Evolutionary conservation across 2,113 vertebrate species (phyloP), one percentile per base, ranked within the genome.

Genomic region (Microcebus griseorufus): DNA sequence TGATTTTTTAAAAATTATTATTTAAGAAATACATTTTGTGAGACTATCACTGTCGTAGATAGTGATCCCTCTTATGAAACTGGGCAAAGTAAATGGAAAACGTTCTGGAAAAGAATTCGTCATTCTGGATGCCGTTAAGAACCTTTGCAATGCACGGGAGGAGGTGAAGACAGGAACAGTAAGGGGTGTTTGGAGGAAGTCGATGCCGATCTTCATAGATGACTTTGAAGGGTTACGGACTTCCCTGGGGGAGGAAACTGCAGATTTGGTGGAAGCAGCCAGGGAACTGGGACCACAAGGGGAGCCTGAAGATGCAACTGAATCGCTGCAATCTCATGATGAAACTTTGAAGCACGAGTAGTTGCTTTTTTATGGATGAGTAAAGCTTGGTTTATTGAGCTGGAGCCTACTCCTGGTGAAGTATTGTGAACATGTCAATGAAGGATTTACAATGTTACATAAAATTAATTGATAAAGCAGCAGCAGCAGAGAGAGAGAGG

Each of bases 31-130:
- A 70, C 5, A 70, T 23, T 39, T 70, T 22, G 18, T 70, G 10
- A 22, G n/a, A n/a, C 2, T 2, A 6, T 39, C 5, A n/a, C 9
- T 11, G 20, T 18, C 4, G 2, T 20, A 23, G 69, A 37, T 23
- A 70, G 69, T 70, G 69, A 70, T 23, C 37, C n/a, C 11, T 70
- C n/a, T 23, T 20, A 39, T 39, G 37, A 22, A 70, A 12, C 20
- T 12, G n/a, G 69, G 69, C 53, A 6, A 70, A 39, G 11, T 7
- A 37, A 22, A 70, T 39, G 20, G 18, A 39, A 37, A 37, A 39
- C 10, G 20, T 39, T 70, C 69, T 39, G 69, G 69, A 70, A 37
- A 23, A 9, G 37, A 70, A 23, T 37, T 70, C 10, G 18, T n/a
- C 20, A 4, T 70, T 70, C n/a, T 23, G 37, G 67, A 70, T 23